A percentile compares a stretch with the other conserved stretches of the same genome.
Conservation (phyloP, 1,140 invertebrate genomes). For the Rhagoletis zephyria region DNA sequence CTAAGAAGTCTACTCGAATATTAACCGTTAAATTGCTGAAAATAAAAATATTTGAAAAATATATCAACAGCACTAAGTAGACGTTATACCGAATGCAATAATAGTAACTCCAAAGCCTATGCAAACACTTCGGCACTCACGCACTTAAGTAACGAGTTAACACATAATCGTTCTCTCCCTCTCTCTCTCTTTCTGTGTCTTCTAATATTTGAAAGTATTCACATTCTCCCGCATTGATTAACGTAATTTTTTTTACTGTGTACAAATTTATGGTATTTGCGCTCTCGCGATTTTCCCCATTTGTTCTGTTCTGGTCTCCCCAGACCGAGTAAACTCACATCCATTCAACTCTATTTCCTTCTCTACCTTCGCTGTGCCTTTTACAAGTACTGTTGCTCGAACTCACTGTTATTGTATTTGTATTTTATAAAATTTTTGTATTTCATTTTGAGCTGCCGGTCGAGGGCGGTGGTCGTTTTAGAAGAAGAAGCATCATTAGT, state of each 20-base stretch:
- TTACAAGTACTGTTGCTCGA: background rate
- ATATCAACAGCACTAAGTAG: no score
- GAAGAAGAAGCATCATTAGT: slow-evolving; percentile 21
- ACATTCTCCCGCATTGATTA: no score
- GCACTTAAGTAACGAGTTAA: no score
- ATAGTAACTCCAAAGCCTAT: no score
- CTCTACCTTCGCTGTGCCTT: background rate
- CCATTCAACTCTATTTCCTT: background rate
- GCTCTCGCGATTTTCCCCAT: slow-evolving; percentile 14
- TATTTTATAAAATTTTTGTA: slow-evolving; percentile 7
- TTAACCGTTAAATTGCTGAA: no score
- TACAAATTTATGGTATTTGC: background rate
- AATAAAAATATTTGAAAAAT: no score
- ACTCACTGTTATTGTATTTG: background rate
- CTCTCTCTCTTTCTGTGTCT: background rate
- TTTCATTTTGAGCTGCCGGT: slow-evolving; percentile 55
- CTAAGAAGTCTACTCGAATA: no score
- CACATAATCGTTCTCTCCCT: background rate
- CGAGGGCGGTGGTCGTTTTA: slow-evolving; percentile 70
- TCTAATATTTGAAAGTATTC: no score
- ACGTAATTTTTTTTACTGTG: background rate
- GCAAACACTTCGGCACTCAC: no score
- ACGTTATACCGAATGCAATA: no score
- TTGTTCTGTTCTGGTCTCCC: background rate
- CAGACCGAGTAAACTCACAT: background rate